A percentile compares a stretch with the other conserved stretches of the same genome.
These are phyloP conservation scores for Thecophora atra DNA, from an alignment of 2,888 invertebrate species.

Conservation along the genomic window DNA sequence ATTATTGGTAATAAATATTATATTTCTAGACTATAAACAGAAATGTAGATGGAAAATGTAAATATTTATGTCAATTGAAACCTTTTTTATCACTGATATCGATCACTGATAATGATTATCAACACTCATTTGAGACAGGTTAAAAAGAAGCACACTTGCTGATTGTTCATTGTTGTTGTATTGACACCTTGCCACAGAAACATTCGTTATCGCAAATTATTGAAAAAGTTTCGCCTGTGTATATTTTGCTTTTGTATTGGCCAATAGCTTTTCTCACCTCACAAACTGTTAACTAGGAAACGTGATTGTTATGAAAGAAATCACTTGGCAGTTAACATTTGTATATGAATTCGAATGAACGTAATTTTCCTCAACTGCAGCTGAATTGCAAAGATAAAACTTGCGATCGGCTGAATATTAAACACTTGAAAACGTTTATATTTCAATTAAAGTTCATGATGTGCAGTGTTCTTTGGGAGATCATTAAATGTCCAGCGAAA, in stretches of 20 bases:
- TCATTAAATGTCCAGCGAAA: slow-evolving; percentile 60
- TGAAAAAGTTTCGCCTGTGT: not conserved
- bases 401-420: not conserved
- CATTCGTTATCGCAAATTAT: slow-evolving; percentile 28
- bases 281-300: not conserved
- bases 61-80: too few relatives aligned
- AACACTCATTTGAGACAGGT: too few relatives aligned
- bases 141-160: not conserved
- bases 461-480: slow-evolving; percentile 59
- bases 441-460: slow-evolving; percentile 43
- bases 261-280: slow-evolving; percentile 17
- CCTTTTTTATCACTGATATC: too few relatives aligned
- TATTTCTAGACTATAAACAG: too few relatives aligned
- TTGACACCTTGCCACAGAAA: too few relatives aligned
- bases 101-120: too few relatives aligned
- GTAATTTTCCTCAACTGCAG: not conserved
- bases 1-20: too few relatives aligned
- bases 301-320: not conserved
- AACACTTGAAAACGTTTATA: not conserved
- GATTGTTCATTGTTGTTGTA: too few relatives aligned
- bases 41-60: too few relatives aligned
- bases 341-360: slow-evolving; percentile 26
- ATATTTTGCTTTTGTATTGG: slow-evolving; percentile 7
- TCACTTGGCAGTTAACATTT: slow-evolving; percentile 23
- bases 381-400: not conserved